phyloP scores from a whole-genome alignment of 2,888 invertebrate genomes.

The Archips xylosteana region DNA sequence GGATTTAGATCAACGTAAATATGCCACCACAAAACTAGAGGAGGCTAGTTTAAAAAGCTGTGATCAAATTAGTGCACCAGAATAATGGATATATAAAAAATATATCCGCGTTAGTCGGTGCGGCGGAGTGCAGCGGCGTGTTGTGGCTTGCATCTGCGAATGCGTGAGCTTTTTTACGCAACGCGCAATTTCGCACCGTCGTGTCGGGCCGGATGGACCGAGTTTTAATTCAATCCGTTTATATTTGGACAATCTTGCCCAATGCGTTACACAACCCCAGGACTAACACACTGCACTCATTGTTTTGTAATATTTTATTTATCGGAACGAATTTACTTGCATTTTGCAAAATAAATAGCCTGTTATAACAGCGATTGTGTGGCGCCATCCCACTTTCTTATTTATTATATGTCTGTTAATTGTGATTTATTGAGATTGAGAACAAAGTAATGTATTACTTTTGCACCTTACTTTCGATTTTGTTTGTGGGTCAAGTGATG shows the following conservation, averaged over 20 bases:
- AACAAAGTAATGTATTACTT: constrained; percentile 39
- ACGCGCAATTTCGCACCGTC: constrained; percentile 63
- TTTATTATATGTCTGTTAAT: constrained; percentile 49
- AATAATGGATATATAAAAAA: background rate
- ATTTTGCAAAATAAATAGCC: constrained; percentile 61
- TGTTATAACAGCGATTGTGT: constrained; percentile 30
- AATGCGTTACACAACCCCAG: constrained; percentile 77
- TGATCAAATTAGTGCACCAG: no score
- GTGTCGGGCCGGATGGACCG: constrained; percentile 63
- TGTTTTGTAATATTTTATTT: constrained; percentile 68
- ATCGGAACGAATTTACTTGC: constrained; percentile 61
- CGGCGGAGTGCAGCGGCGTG: background rate
- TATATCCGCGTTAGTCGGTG: background rate
- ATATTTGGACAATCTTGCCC: constrained; percentile 75
- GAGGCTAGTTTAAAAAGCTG: no score
- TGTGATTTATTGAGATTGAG: constrained; percentile 39
- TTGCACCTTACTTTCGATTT: constrained; percentile 40
- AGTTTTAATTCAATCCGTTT: constrained; percentile 65
- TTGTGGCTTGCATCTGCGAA: constrained; percentile 19
- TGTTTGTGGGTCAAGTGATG: constrained; percentile 23
- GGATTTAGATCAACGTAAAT: no score
- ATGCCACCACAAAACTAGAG: no score
- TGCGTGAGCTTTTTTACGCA: constrained; percentile 56
- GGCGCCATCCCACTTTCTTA: constrained; percentile 68
- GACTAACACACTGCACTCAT: constrained; percentile 71